phyloP scores from a whole-genome alignment of 2,797 vertebrate species.

The Spinibarbus caldwelli region DNA sequence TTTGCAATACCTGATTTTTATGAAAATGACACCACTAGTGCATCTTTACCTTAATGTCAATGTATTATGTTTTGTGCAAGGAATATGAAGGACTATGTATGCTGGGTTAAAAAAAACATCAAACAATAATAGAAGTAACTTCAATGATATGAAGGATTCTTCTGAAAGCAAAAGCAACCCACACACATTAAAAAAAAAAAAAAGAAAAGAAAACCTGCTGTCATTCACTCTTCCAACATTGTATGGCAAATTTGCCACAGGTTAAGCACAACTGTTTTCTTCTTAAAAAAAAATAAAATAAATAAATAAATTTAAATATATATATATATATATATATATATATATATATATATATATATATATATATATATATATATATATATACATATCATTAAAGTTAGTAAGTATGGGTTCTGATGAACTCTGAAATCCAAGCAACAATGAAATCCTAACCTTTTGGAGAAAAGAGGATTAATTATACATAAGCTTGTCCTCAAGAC shows the following conservation, averaged over 20 bases:
- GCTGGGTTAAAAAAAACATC: background rate
- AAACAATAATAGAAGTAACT: background rate
- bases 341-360: no score
- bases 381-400: background rate
- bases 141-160: background rate
- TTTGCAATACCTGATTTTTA: background rate
- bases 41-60: background rate
- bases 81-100: background rate
- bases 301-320: no score
- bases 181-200: background rate
- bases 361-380: no score
- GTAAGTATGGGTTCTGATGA: no score
- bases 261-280: background rate
- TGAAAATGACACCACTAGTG: background rate
- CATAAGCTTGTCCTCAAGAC: constrained; percentile 17
- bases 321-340: no score
- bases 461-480: background rate
- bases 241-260: background rate
- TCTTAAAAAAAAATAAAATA: background rate
- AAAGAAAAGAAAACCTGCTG: no score
- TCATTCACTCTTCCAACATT: background rate
- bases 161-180: background rate
- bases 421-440: background rate
- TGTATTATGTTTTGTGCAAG: background rate
- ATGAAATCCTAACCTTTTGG: background rate